These are phyloP conservation scores for Okamejei kenojei DNA, from an alignment of 2,797 vertebrate species.

Conservation along the genomic window DNA sequence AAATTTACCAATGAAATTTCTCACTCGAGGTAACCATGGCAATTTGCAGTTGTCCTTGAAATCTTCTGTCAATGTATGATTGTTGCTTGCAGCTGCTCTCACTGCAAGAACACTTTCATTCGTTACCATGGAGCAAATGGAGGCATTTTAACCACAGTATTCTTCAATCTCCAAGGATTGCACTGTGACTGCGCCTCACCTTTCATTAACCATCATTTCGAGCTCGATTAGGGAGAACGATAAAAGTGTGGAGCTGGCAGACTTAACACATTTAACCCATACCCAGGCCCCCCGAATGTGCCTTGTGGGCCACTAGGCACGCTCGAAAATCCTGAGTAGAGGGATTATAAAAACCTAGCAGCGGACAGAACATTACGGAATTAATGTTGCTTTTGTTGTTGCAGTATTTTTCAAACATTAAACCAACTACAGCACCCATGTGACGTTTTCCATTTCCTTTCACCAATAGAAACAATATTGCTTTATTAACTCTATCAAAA, in stretches of 20 bases:
- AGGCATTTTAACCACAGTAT: neutral
- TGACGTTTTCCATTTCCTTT: neutral
- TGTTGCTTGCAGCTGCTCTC: constrained; percentile 43
- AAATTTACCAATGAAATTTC: constrained; percentile 26
- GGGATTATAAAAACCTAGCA: neutral
- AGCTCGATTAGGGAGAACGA: neutral
- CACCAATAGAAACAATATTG: neutral
- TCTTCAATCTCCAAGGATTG: neutral
- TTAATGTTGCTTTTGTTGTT: neutral
- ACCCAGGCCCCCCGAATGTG: neutral
- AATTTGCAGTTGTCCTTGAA: constrained; percentile 41
- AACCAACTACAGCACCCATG: neutral
- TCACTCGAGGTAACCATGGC: constrained; percentile 40
- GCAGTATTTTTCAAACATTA: neutral
- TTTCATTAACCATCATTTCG: neutral
- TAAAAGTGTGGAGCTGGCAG: neutral
- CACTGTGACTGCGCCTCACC: neutral
- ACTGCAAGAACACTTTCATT: constrained; percentile 36
- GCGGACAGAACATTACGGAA: neutral
- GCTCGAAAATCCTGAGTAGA: neutral
- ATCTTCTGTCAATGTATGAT: constrained; percentile 40
- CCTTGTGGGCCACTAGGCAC: neutral
- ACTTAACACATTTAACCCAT: neutral
- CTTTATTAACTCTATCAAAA: neutral
- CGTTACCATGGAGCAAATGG: constrained; percentile 36